Conservation (phyloP, 2,113 vertebrate genomes). For the Neodon shergylaensis region DNA sequence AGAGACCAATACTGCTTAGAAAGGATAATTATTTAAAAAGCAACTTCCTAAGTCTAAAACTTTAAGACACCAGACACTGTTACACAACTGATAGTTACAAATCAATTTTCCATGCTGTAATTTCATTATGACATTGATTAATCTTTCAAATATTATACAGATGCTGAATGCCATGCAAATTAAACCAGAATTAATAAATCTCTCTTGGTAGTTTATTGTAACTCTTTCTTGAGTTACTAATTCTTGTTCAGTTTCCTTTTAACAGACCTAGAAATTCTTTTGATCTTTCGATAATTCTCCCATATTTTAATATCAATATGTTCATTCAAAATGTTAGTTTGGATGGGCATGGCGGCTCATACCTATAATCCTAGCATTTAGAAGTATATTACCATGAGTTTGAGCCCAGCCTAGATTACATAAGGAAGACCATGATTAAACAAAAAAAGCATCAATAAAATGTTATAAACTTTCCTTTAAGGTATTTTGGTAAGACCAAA, state of each 20-base stretch:
- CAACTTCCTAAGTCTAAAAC: neutral
- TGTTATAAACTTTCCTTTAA: no score
- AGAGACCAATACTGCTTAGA: neutral
- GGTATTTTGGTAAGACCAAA: no score
- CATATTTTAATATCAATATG: no score
- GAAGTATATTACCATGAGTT: no score
- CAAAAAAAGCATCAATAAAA: no score
- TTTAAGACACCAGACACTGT: neutral
- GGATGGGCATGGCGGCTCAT: no score
- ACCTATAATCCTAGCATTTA: no score
- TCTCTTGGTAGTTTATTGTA: constrained; percentile 1
- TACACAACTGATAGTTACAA: constrained; percentile 12
- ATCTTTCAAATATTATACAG: neutral
- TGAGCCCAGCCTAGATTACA: no score
- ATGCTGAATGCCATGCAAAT: neutral
- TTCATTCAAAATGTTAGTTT: no score
- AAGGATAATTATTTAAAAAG: neutral
- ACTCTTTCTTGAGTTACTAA: neutral
- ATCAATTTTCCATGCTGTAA: neutral
- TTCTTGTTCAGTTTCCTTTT: constrained; percentile 25
- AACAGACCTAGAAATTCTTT: neutral
- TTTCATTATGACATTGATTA: neutral
- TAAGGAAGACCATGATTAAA: no score
- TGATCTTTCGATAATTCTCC: neutral
- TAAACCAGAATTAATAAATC: constrained; percentile 14